Conservation (phyloP, 2,113 vertebrate species). For the Dolichotis patagonum region DNA sequence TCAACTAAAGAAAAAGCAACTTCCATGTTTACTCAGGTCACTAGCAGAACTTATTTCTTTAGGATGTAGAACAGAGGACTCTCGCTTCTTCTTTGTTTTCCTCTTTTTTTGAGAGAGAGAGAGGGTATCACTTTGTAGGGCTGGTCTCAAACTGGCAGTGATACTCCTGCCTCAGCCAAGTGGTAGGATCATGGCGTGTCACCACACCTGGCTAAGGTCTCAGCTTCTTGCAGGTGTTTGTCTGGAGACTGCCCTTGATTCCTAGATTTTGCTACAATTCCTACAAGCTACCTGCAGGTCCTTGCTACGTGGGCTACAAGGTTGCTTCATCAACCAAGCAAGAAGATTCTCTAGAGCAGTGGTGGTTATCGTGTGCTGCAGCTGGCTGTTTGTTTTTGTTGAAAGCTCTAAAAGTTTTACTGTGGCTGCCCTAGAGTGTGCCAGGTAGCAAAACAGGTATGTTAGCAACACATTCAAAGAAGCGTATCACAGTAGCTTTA, state of each 20-base stretch:
- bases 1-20: neutral
- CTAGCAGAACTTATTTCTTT: neutral
- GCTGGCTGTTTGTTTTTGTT: neutral
- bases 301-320: neutral
- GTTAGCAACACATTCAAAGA: neutral
- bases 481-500: neutral
- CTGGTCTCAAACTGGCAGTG: neutral
- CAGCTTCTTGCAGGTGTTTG: neutral
- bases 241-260: neutral
- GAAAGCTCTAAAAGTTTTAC: neutral
- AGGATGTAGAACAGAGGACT: neutral
- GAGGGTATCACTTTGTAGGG: neutral
- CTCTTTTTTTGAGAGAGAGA: neutral
- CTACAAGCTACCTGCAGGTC: neutral
- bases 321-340: neutral
- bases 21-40: too few relatives aligned
- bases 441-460: neutral
- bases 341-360: neutral
- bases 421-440: neutral
- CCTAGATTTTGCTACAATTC: neutral
- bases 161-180: neutral
- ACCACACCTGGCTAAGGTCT: neutral
- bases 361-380: neutral
- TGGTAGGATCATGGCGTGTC: neutral
- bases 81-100: neutral